Conservation (phyloP, 2,113 vertebrate species). For the human region GRCh38 chr9:126259001-126259500, state of each 20-base stretch:
- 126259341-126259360: neutral
- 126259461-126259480: neutral
- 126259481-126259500: neutral
- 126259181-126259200: neutral
- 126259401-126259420: neutral
- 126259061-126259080: neutral
- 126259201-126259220: neutral
- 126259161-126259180: neutral
- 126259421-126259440: neutral
- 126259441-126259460: neutral
- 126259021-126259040: neutral
- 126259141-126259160: neutral
- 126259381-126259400: neutral
- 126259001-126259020: neutral
- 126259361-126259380: slow-evolving; percentile 19
- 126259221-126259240: neutral
- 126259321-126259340: neutral
- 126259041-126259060: neutral
- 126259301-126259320: neutral
- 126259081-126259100: neutral
- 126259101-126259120: neutral
- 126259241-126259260: neutral
- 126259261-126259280: neutral
- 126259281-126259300: neutral
- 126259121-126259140: neutral